Conservation (phyloP, 2,888 invertebrate species). For the Argyresthia albistria region DNA sequence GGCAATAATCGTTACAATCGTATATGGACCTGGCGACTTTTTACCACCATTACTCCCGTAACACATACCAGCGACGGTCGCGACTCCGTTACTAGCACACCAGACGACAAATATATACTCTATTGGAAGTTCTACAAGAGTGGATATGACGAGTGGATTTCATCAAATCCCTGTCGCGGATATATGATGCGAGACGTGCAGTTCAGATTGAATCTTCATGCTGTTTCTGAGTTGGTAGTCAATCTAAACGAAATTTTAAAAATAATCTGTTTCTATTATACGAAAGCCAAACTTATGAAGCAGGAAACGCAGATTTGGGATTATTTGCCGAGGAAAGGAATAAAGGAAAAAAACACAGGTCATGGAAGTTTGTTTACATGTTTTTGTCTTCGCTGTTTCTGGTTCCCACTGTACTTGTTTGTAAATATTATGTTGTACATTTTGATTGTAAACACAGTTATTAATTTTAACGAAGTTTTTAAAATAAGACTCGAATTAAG, state of each 20-base stretch:
- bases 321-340: too few species aligned
- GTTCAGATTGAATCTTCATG: not conserved
- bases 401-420: too few species aligned
- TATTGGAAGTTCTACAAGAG: not conserved
- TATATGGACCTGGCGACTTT: slow-evolving; percentile 46
- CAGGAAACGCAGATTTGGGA: too few species aligned
- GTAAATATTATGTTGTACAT: too few species aligned
- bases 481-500: not conserved
- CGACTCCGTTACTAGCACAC: slow-evolving; percentile 32
- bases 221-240: not conserved
- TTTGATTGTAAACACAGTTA: too few species aligned
- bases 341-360: too few species aligned
- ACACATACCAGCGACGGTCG: slow-evolving; percentile 42
- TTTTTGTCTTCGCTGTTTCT: too few species aligned
- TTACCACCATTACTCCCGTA: slow-evolving; percentile 31
- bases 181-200: not conserved
- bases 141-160: not conserved
- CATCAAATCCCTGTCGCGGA: not conserved
- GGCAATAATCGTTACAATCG: slow-evolving; percentile 44
- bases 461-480: too few species aligned
- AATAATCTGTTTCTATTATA: too few species aligned
- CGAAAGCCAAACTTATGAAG: too few species aligned
- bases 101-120: not conserved
- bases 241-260: not conserved
- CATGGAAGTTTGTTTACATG: too few species aligned